Percentiles rank a stretch among this genome's conserved stretches.
Evolutionary conservation across 2,113 vertebrate genomes (phyloP).

Genomic region (Rhagologus leucostigma): DNA sequence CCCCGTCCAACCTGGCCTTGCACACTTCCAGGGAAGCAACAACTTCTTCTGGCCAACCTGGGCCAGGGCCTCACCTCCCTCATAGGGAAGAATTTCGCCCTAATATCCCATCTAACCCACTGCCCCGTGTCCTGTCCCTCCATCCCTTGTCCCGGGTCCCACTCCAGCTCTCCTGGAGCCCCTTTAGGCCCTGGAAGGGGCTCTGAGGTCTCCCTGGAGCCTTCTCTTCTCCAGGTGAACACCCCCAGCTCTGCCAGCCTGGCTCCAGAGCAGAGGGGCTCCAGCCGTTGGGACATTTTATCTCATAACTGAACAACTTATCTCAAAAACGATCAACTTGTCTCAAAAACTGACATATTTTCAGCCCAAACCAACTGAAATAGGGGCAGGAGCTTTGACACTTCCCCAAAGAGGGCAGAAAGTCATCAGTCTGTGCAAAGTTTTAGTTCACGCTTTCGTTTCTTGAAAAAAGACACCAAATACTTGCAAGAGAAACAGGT

Average conservation of each 20-base stretch:
- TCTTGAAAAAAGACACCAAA: background rate
- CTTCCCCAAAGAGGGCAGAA: background rate
- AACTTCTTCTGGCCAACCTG: background rate
- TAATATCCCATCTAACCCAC: background rate
- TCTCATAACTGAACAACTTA: background rate
- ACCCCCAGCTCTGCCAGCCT: background rate
- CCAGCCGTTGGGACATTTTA: background rate
- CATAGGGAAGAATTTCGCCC: rapidly evolving
- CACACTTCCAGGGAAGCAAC: background rate
- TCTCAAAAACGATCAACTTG: background rate
- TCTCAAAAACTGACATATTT: background rate
- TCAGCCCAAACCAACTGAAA: background rate
- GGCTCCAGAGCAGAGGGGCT: background rate
- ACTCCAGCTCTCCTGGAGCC: background rate
- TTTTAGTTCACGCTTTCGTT: background rate
- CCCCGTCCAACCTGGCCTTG: rapidly evolving
- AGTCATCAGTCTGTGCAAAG: rapidly evolving
- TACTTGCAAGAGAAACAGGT: background rate
- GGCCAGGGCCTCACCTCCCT: background rate
- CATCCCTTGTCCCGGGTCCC: background rate
- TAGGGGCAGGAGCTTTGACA: background rate
- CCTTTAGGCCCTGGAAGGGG: background rate
- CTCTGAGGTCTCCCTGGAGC: background rate
- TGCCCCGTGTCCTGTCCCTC: background rate
- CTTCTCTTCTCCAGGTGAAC: background rate